Percentiles rank a stretch among this genome's conserved stretches.
These are phyloP conservation scores for Chlorops oryzae DNA, from an alignment of 1,140 invertebrate genomes.

Conservation along the genomic window DNA sequence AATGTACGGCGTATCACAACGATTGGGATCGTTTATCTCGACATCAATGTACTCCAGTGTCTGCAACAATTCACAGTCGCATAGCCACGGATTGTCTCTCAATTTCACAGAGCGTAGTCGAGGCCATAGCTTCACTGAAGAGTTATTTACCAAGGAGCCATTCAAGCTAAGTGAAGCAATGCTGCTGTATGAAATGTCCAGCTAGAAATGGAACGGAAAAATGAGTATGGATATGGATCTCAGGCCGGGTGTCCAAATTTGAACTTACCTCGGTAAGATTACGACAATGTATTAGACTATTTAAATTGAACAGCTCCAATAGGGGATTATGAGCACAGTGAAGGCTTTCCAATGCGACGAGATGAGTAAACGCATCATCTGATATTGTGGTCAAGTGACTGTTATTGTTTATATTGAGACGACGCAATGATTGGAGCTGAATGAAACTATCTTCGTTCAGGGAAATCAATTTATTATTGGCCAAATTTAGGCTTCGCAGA, in stretches of 20 bases:
- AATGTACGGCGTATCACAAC: constrained; percentile 38
- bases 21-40: not conserved
- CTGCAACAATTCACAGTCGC: constrained; percentile 50
- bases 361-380: constrained; percentile 50
- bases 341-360: constrained; percentile 38
- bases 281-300: constrained; percentile 20
- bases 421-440: constrained; percentile 51
- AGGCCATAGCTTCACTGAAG: constrained; percentile 20
- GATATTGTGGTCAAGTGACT: constrained; percentile 51
- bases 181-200: constrained; percentile 49
- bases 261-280: constrained; percentile 27
- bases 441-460: constrained; percentile 54
- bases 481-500: constrained; percentile 53
- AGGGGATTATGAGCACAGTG: constrained; percentile 32
- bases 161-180: constrained; percentile 37
- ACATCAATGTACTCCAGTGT: constrained; percentile 24
- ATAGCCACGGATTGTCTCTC: constrained; percentile 55
- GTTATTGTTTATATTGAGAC: constrained; percentile 54
- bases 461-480: constrained; percentile 53
- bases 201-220: constrained; percentile 11
- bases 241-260: too few relatives aligned
- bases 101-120: constrained; percentile 50
- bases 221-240: too few relatives aligned
- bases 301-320: constrained; percentile 27
- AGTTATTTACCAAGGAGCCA: constrained; percentile 14